A percentile compares a stretch with the other conserved stretches of the same genome.
phyloP scores from a whole-genome alignment of 2,113 vertebrate genomes.

The Hippopotamus amphibius region DNA sequence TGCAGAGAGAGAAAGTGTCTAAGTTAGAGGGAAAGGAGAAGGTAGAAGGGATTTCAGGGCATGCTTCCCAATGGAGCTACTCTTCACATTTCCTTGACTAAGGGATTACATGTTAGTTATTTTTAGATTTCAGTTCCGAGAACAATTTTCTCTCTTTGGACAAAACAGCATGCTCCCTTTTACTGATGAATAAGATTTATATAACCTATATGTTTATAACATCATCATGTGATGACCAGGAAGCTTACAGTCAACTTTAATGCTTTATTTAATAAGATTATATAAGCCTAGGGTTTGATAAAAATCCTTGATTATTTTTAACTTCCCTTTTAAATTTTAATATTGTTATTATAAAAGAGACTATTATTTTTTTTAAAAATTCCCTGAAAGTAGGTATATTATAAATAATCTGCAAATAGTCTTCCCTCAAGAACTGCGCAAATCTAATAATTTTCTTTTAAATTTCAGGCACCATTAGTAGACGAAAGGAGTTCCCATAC shows the following conservation, averaged over 20 bases:
- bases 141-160: conserved; percentile 53
- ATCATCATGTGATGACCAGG: background rate
- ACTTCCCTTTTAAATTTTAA: conserved; percentile 37
- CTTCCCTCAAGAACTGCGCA: background rate
- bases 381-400: background rate
- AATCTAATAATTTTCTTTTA: conserved; percentile 42
- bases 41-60: background rate
- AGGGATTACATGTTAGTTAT: conserved; percentile 51
- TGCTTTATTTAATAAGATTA: conserved; percentile 34
- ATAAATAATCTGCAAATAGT: conserved; percentile 18
- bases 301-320: conserved; percentile 50
- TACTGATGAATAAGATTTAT: background rate
- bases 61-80: background rate
- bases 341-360: conserved; percentile 26
- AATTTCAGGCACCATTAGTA: conserved; percentile 85
- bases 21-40: background rate
- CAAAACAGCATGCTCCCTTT: background rate
- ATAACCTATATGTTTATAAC: background rate
- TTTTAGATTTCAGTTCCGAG: conserved; percentile 62
- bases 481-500: conserved; percentile 89
- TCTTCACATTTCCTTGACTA: conserved; percentile 46
- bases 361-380: background rate
- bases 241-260: conserved; percentile 34
- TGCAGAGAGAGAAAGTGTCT: background rate
- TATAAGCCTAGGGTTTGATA: conserved; percentile 5